These are phyloP conservation scores for Pseudochromis fuscus DNA, from an alignment of 2,797 vertebrate species.

Conservation along the genomic window DNA sequence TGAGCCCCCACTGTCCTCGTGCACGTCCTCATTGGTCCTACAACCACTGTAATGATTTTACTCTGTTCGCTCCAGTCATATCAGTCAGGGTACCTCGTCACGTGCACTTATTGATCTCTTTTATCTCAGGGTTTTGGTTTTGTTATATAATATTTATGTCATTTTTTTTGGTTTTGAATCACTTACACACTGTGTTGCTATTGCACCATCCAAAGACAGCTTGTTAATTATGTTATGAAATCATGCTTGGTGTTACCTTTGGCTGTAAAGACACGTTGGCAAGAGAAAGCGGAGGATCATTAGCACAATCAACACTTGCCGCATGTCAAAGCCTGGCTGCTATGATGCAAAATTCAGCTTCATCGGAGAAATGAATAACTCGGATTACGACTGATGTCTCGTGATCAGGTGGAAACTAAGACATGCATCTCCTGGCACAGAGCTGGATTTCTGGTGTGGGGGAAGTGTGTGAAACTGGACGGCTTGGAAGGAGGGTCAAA, in stretches of 20 bases:
- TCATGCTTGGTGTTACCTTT: conserved; percentile 46
- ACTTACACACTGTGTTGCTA: not conserved
- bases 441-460: conserved; percentile 37
- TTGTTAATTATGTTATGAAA: conserved; percentile 41
- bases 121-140: not conserved
- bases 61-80: not conserved
- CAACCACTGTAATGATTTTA: conserved; percentile 40
- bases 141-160: not conserved
- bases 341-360: conserved; percentile 33
- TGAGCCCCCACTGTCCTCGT: conserved; percentile 30
- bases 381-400: conserved; percentile 59
- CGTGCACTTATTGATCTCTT: not conserved
- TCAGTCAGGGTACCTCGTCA: not conserved
- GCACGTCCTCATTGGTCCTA: conserved; percentile 22
- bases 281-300: conserved; percentile 53
- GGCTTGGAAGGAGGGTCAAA: conserved; percentile 65
- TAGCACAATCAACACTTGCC: conserved; percentile 57
- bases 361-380: conserved; percentile 38
- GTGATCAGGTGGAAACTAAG: conserved; percentile 68
- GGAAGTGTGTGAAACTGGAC: conserved; percentile 42
- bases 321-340: conserved; percentile 38
- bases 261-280: conserved; percentile 55
- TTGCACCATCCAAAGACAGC: conserved; percentile 21
- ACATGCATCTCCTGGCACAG: conserved; percentile 60
- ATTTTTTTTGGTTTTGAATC: conserved; percentile 9